Percentiles rank a stretch among this genome's conserved stretches.
These are phyloP conservation scores for Aphelocoma californica DNA, from an alignment of 2,797 vertebrate genomes.

Conservation along the genomic window DNA sequence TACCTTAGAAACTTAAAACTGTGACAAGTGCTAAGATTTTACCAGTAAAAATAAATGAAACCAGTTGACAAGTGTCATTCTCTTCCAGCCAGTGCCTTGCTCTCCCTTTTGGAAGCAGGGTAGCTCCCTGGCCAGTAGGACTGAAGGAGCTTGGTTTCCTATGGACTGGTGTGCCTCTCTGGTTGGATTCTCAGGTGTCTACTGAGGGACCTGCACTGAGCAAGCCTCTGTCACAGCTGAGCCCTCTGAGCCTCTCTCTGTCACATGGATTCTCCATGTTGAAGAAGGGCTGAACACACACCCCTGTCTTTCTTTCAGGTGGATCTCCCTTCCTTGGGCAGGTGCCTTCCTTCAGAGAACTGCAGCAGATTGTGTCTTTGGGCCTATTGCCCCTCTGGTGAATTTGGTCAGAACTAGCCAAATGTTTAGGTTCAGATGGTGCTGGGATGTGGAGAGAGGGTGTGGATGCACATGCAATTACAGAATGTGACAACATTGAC, in stretches of 20 bases:
- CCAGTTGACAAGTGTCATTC: background rate
- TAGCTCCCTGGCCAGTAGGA: background rate
- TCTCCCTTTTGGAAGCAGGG: background rate
- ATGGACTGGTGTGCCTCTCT: fast-evolving
- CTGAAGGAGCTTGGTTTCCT: background rate
- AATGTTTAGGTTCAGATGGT: background rate
- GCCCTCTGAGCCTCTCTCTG: background rate
- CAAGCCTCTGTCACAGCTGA: background rate
- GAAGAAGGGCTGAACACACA: background rate
- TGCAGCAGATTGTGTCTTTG: fast-evolving
- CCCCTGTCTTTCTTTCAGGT: background rate
- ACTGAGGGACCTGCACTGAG: background rate
- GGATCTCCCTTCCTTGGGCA: background rate
- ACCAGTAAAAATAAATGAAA: background rate
- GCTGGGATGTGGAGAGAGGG: background rate
- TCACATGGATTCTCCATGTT: fast-evolving
- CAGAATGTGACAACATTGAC: background rate
- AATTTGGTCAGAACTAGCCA: background rate
- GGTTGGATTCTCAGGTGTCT: background rate
- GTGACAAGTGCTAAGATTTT: background rate
- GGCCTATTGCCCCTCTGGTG: background rate
- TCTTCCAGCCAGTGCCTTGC: background rate
- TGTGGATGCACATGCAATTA: background rate
- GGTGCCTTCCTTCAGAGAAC: background rate
- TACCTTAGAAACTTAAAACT: background rate